These are phyloP conservation scores for Patella vulgata DNA, from an alignment of 1,140 invertebrate genomes.

Conservation along the genomic window DNA sequence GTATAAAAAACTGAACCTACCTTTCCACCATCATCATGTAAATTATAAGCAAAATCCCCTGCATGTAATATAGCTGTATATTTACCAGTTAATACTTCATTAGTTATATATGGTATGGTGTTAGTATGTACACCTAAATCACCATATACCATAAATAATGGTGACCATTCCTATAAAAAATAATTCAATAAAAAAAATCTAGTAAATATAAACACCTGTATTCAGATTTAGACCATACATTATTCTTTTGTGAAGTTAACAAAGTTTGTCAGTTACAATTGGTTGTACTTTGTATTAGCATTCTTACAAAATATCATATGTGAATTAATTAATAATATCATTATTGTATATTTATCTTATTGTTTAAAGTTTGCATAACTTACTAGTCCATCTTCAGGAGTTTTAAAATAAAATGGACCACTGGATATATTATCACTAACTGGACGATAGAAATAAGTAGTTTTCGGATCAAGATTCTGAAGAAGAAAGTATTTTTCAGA, in stretches of 20 bases:
- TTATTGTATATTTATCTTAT: neutral
- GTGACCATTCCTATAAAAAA: slow-evolving; percentile 35
- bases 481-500: too few relatives aligned
- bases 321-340: neutral
- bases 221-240: too few relatives aligned
- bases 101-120: slow-evolving; percentile 35
- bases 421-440: slow-evolving; percentile 21
- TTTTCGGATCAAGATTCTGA: slow-evolving; percentile 30
- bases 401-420: slow-evolving; percentile 41
- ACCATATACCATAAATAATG: slow-evolving; percentile 82
- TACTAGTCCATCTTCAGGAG: slow-evolving; percentile 3
- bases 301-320: slow-evolving; percentile 1
- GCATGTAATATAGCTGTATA: slow-evolving; percentile 70
- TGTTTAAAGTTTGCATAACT: neutral
- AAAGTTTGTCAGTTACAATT: neutral
- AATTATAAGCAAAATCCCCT: slow-evolving; percentile 69
- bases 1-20: too few relatives aligned
- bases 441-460: slow-evolving; percentile 43
- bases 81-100: slow-evolving; percentile 39
- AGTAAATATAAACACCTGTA: too few relatives aligned
- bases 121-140: slow-evolving; percentile 77
- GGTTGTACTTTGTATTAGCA: neutral
- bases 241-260: too few relatives aligned
- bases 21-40: slow-evolving; percentile 48
- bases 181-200: neutral